Percentiles rank a stretch among this genome's conserved stretches.
Conservation (phyloP, 2,797 vertebrate species). For the Oreortyx pictus region DNA sequence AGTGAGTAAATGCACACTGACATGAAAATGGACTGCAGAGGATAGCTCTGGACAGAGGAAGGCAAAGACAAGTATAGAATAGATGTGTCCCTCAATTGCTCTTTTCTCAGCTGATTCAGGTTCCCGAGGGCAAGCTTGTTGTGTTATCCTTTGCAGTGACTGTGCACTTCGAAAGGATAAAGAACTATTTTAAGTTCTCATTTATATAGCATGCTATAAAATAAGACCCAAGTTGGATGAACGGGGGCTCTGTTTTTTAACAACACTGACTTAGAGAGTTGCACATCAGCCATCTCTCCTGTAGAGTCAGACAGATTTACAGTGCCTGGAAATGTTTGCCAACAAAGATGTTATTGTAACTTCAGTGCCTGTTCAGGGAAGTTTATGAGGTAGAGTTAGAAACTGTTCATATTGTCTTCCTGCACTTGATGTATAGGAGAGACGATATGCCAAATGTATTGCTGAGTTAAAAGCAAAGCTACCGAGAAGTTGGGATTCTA, state of each 20-base stretch:
- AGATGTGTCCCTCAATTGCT: neutral
- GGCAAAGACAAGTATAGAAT: neutral
- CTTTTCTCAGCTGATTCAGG: slow-evolving; percentile 46
- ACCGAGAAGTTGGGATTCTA: neutral
- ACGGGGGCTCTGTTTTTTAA: slow-evolving; percentile 69
- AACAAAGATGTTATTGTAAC: slow-evolving; percentile 64
- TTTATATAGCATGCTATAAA: slow-evolving; percentile 59
- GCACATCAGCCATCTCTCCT: slow-evolving; percentile 50
- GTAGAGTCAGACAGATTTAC: slow-evolving; percentile 45
- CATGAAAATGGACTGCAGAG: neutral
- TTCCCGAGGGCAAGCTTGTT: neutral
- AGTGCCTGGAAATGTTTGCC: slow-evolving; percentile 51
- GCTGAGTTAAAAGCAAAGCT: slow-evolving; percentile 38
- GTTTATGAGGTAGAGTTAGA: slow-evolving; percentile 62
- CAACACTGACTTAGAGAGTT: slow-evolving; percentile 61
- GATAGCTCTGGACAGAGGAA: neutral
- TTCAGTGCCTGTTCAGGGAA: slow-evolving; percentile 41
- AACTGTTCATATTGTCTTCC: slow-evolving; percentile 38
- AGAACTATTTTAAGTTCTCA: slow-evolving; percentile 57
- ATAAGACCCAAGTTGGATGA: slow-evolving; percentile 60
- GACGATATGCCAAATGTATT: neutral
- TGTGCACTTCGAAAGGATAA: slow-evolving; percentile 42
- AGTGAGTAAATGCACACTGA: neutral
- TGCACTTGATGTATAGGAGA: slow-evolving; percentile 26
- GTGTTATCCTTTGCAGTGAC: slow-evolving; percentile 49